A percentile compares a stretch with the other conserved stretches of the same genome.
These are phyloP conservation scores for Tokudaia muenninki DNA, from an alignment of 2,797 vertebrate genomes.

Conservation along the genomic window DNA sequence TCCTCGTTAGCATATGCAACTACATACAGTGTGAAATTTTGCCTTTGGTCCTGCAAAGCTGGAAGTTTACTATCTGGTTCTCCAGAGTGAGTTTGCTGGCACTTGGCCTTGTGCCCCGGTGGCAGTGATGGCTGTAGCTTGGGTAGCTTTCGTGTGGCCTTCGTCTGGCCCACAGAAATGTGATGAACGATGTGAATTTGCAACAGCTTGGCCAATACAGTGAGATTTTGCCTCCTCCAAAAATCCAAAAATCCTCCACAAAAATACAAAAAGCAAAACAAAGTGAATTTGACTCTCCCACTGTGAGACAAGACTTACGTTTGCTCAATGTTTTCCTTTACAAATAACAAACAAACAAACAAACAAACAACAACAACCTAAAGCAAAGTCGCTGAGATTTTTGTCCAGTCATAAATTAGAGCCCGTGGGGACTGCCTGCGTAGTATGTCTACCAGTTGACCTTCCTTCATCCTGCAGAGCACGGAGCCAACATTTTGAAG, in stretches of 20 bases:
- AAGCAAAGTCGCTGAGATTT: neutral
- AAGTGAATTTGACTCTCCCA: neutral
- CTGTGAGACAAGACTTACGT: neutral
- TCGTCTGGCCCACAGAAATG: neutral
- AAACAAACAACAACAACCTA: neutral
- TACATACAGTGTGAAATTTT: neutral
- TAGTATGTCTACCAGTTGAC: too few species aligned
- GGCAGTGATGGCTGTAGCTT: fast-evolving
- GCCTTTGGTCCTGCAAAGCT: neutral
- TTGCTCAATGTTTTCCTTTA: conserved; percentile 16
- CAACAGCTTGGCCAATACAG: neutral
- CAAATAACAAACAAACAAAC: neutral
- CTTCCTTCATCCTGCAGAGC: neutral
- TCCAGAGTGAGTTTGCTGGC: neutral
- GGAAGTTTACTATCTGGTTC: neutral
- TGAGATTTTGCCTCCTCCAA: neutral
- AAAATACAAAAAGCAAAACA: neutral
- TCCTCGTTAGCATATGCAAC: neutral
- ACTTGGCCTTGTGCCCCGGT: neutral
- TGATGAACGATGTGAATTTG: conserved; percentile 21
- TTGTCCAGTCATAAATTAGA: neutral
- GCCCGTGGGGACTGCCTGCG: neutral
- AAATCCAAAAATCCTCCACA: neutral
- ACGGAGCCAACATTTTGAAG: neutral
- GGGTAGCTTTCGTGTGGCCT: neutral